Conservation (phyloP, 2,113 vertebrate species). For the Chrysemys picta region DNA sequence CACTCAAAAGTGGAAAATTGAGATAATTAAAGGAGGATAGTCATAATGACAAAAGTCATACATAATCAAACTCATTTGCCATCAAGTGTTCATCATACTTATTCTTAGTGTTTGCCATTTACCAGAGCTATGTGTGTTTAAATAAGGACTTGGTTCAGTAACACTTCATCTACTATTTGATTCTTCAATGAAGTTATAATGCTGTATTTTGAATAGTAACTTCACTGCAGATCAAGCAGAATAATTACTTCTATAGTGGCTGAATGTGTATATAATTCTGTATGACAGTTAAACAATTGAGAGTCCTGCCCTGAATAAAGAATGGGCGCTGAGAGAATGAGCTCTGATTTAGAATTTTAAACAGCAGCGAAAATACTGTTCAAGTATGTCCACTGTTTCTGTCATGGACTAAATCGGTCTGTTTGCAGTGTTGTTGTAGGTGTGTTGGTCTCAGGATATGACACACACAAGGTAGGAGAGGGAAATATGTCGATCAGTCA, state of each 20-base stretch:
- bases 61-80: not conserved
- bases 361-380: not conserved
- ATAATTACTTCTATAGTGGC: not conserved
- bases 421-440: not conserved
- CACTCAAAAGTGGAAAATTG: not conserved
- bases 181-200: not conserved
- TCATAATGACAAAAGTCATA: not conserved
- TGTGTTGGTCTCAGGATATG: not conserved
- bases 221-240: fast-evolving
- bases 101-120: not conserved
- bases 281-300: not conserved
- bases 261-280: not conserved
- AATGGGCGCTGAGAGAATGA: not conserved
- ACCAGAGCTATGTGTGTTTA: not conserved
- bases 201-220: not conserved
- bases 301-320: not conserved
- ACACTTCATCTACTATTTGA: not conserved
- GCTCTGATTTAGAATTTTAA: not conserved
- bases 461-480: not conserved
- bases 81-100: not conserved
- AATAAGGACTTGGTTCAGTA: not conserved
- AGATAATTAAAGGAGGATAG: not conserved
- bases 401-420: not conserved
- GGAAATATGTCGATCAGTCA: not conserved
- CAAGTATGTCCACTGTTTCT: not conserved